phyloP scores from a whole-genome alignment of 2,113 vertebrate genomes.

The Oenanthe oenanthe region DNA sequence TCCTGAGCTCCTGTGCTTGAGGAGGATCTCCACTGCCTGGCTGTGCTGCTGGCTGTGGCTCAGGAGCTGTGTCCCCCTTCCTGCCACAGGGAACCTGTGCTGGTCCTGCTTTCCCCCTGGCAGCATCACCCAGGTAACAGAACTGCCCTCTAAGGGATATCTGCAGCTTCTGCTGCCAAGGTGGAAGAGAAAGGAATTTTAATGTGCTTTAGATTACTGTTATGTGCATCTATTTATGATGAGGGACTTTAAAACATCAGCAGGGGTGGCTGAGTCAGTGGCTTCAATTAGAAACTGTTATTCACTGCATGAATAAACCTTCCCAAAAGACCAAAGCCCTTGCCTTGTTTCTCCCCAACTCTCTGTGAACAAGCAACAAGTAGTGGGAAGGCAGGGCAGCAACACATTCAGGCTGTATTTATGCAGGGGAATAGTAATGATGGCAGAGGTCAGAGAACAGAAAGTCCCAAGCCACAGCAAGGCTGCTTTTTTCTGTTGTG shows the following conservation, averaged over 20 bases:
- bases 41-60: neutral
- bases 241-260: neutral
- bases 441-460: neutral
- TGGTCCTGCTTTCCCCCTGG: neutral
- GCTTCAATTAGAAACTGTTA: neutral
- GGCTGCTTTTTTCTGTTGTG: rapidly evolving
- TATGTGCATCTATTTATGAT: neutral
- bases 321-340: neutral
- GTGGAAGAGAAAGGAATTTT: neutral
- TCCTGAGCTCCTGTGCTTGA: neutral
- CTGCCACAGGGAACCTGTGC: neutral
- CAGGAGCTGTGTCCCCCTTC: neutral
- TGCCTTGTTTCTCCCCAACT: neutral
- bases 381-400: neutral
- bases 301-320: neutral
- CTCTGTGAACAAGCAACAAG: neutral
- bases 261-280: neutral
- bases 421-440: neutral
- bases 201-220: neutral
- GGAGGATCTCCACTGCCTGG: neutral
- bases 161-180: neutral
- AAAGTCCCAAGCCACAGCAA: neutral
- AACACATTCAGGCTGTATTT: neutral
- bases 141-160: neutral
- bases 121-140: neutral